phyloP scores from a whole-genome alignment of 2,113 vertebrate genomes.

The Heterotilapia buettikoferi region DNA sequence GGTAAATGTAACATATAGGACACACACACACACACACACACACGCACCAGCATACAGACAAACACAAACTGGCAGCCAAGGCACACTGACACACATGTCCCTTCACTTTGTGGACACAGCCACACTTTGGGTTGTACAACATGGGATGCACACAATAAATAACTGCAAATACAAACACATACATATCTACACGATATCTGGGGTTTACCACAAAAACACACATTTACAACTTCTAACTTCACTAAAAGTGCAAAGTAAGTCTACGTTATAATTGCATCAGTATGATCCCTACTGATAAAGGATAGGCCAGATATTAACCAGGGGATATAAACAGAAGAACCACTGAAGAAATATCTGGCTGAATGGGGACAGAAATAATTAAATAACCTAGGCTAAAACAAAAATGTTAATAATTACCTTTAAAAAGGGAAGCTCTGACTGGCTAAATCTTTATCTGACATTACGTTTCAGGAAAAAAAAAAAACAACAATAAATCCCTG shows the following conservation, averaged over 20 bases:
- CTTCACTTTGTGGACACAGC: neutral
- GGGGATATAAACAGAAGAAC: neutral
- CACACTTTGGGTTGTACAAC: neutral
- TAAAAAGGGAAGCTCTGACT: neutral
- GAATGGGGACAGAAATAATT: neutral
- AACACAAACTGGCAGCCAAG: neutral
- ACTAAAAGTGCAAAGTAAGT: neutral
- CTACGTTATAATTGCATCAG: neutral
- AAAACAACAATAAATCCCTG: neutral
- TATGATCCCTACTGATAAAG: neutral
- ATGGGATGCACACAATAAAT: neutral
- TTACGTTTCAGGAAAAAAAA: neutral
- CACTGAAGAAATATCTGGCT: neutral
- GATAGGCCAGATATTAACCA: neutral
- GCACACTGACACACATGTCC: neutral
- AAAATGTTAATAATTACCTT: neutral
- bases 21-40: neutral
- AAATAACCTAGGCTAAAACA: neutral
- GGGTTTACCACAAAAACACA: neutral
- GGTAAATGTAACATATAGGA: slow-evolving; percentile 76
- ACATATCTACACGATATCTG: neutral
- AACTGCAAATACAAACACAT: neutral
- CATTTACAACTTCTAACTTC: neutral
- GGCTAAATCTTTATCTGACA: neutral
- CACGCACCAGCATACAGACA: neutral